These are phyloP conservation scores for Sarcophaga rosellei DNA, from an alignment of 2,888 invertebrate genomes.

Conservation along the genomic window DNA sequence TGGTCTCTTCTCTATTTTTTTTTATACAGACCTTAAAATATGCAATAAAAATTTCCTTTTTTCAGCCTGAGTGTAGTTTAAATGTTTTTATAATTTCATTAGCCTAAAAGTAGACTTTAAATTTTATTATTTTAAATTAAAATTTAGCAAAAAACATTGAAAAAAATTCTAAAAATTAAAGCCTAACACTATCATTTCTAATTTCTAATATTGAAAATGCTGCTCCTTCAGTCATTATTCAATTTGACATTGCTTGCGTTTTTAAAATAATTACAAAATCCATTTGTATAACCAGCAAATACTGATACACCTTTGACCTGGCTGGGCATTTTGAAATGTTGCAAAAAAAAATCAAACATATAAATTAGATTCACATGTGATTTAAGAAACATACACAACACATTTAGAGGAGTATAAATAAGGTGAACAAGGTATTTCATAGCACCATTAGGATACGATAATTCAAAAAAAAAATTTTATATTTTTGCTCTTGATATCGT, in stretches of 20 bases:
- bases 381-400: neutral
- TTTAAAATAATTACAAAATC: neutral
- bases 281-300: neutral
- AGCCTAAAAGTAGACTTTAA: conserved; percentile 52
- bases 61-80: conserved; percentile 50
- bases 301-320: neutral
- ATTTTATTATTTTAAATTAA: conserved; percentile 1
- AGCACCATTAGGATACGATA: neutral
- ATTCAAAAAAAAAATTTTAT: neutral
- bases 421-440: neutral
- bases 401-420: neutral
- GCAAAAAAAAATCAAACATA: neutral
- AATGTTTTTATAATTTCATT: conserved; percentile 64
- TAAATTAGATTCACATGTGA: neutral
- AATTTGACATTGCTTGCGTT: neutral
- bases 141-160: neutral
- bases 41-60: conserved; percentile 61
- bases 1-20: neutral
- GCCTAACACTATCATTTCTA: too few species aligned
- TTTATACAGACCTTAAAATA: conserved; percentile 52
- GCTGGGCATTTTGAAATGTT: neutral
- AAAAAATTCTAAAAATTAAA: neutral
- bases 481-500: neutral
- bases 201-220: too few species aligned
- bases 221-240: neutral